phyloP scores from a whole-genome alignment of 2,888 invertebrate genomes.

The Ypsolopha scabrella region DNA sequence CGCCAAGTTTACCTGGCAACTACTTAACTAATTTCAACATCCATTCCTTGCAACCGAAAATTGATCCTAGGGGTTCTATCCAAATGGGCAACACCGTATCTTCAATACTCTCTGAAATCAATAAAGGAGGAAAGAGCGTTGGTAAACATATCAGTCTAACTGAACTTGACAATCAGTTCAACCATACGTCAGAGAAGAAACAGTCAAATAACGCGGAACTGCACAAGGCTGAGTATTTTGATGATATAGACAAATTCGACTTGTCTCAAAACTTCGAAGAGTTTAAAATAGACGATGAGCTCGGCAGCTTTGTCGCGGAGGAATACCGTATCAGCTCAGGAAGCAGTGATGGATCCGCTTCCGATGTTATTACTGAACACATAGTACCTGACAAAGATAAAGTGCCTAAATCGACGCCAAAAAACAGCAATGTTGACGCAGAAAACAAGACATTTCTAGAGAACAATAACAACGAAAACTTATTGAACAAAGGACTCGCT shows the following conservation, averaged over 20 bases:
- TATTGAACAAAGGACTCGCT: conserved; percentile 21
- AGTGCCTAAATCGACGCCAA: conserved; percentile 12
- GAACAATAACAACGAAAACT: conserved; percentile 30
- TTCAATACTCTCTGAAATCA: conserved; percentile 70
- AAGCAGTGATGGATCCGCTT: conserved; percentile 58
- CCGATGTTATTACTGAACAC: conserved; percentile 56
- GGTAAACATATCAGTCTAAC: conserved; percentile 57
- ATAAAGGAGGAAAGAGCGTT: conserved; percentile 56
- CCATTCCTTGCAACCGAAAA: conserved; percentile 55
- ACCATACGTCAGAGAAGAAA: conserved; percentile 36
- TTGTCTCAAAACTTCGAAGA: conserved; percentile 84
- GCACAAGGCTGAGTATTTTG: conserved; percentile 58
- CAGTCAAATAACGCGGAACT: conserved; percentile 33
- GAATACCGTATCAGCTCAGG: conserved; percentile 66
- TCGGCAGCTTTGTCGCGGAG: conserved; percentile 58
- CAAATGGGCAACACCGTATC: conserved; percentile 74
- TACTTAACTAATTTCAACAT: conserved; percentile 53
- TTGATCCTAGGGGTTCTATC: conserved; percentile 65
- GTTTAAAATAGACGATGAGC: conserved; percentile 82
- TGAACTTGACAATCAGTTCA: conserved; percentile 57
- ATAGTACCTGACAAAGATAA: conserved; percentile 44
- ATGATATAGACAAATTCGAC: conserved; percentile 73
- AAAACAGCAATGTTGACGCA: conserved; percentile 17
- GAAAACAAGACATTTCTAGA: conserved; percentile 38
- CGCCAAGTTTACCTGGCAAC: conserved; percentile 37